phyloP scores from a whole-genome alignment of 2,797 vertebrate species.

The Amblyraja radiata region DNA sequence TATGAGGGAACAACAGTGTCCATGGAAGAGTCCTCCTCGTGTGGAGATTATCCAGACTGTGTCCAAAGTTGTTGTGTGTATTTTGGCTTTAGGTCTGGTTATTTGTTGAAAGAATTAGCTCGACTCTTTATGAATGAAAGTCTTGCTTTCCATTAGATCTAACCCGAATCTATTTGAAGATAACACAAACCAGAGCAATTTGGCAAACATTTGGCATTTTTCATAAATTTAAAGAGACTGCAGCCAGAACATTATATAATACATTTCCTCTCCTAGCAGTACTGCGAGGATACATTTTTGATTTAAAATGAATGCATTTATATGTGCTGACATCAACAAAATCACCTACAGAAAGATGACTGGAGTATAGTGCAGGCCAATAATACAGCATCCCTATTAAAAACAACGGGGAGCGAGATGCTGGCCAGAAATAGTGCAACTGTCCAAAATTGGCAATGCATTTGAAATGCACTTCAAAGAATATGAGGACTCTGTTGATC shows the following conservation, averaged over 20 bases:
- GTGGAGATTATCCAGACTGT: not conserved
- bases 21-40: not conserved
- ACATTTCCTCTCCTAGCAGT: not conserved
- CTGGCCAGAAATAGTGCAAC: not conserved
- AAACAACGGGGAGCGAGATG: not conserved
- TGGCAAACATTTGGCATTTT: not conserved
- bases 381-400: not conserved
- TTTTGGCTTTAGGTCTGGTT: not conserved
- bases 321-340: slow-evolving; percentile 19
- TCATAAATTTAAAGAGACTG: slow-evolving; percentile 16
- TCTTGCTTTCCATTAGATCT: not conserved
- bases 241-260: not conserved
- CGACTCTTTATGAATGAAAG: not conserved
- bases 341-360: not conserved
- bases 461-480: slow-evolving; percentile 34
- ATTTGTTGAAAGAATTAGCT: not conserved
- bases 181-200: slow-evolving; percentile 21
- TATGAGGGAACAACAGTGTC: not conserved
- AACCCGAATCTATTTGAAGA: not conserved
- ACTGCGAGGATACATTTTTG: not conserved
- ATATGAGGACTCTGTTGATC: not conserved
- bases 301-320: slow-evolving; percentile 15
- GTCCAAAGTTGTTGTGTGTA: too few relatives aligned
- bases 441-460: not conserved
- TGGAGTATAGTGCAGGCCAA: not conserved